A percentile compares a stretch with the other conserved stretches of the same genome.
Conservation (phyloP, 2,113 vertebrate species). For the Pseudorectes ferrugineus region DNA sequence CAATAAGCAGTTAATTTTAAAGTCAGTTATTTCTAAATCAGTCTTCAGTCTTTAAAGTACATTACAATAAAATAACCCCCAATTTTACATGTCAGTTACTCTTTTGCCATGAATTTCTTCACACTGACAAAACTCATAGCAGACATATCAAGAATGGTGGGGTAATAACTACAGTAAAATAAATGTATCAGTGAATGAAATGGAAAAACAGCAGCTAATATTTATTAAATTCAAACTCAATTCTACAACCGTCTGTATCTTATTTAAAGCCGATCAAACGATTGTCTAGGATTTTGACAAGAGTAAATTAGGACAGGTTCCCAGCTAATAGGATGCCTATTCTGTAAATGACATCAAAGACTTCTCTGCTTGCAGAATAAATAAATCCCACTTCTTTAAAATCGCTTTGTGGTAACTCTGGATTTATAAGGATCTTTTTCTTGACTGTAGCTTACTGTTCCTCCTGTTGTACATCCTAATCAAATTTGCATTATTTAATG, state of each 20-base stretch:
- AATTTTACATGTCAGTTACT: neutral
- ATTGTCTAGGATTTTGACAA: neutral
- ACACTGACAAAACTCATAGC: neutral
- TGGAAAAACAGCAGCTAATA: neutral
- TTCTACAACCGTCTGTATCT: slow-evolving; percentile 35
- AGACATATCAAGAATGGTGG: neutral
- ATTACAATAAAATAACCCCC: neutral
- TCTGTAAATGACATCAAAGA: neutral
- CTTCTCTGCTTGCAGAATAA: neutral
- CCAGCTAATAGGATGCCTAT: neutral
- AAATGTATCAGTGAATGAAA: neutral
- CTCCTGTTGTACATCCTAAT: neutral
- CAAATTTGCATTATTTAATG: neutral
- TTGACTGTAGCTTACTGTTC: neutral
- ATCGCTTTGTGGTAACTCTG: neutral
- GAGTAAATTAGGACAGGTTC: slow-evolving; percentile 15
- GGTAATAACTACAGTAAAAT: neutral
- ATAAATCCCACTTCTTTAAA: neutral
- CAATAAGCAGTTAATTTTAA: neutral
- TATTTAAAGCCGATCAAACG: slow-evolving; percentile 48
- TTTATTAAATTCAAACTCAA: slow-evolving; percentile 55
- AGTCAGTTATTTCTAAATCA: neutral
- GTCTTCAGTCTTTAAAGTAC: neutral
- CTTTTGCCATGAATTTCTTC: neutral
- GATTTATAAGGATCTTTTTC: neutral